Conservation (phyloP, 2,888 invertebrate genomes). For the Mythimna impura region DNA sequence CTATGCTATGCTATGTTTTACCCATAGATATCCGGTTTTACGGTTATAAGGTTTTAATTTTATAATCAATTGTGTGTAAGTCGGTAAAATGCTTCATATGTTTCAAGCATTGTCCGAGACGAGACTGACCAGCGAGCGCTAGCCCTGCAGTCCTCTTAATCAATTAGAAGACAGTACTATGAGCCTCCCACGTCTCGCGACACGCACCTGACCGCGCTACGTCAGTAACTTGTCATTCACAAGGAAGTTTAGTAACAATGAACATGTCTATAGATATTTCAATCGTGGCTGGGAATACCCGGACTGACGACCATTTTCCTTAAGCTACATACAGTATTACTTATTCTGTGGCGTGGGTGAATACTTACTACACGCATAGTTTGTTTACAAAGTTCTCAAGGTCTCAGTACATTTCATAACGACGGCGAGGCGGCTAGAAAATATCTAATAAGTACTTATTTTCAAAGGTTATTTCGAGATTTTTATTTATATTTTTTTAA, state of each 20-base stretch:
- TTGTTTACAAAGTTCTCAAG: slow-evolving; percentile 17
- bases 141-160: too few species aligned
- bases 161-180: background rate
- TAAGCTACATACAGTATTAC: background rate
- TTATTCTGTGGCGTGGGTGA: background rate
- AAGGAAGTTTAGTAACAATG: background rate
- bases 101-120: too few species aligned
- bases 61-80: too few species aligned
- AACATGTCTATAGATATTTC: background rate
- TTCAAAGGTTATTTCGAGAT: too few species aligned
- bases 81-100: too few species aligned
- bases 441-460: too few species aligned
- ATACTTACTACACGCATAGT: background rate
- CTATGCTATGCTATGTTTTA: too few species aligned
- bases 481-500: too few species aligned
- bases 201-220: background rate
- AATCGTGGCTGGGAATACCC: slow-evolving; percentile 29
- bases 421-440: too few species aligned
- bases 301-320: slow-evolving; percentile 26
- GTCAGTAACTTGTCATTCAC: slow-evolving; percentile 2
- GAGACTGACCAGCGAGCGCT: too few species aligned
- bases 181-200: background rate
- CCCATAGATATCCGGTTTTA: too few species aligned
- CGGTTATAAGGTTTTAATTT: too few species aligned
- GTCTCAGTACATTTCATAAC: background rate